Evolutionary conservation across 1,140 invertebrate species (phyloP).

Genomic region (Caenorhabditis brenneri): DNA sequence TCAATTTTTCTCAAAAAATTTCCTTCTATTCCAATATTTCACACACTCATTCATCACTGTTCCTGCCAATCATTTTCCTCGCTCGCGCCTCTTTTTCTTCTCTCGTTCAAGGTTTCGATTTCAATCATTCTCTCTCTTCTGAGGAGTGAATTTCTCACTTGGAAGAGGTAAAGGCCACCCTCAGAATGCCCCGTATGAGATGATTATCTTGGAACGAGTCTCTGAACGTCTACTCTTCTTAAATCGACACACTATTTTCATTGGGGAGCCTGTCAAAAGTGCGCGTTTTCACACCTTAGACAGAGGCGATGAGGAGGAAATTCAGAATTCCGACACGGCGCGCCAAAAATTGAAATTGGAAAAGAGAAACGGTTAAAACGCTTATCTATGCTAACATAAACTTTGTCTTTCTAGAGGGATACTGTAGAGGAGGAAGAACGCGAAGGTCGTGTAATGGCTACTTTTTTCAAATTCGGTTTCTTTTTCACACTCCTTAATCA

Average conservation of each 20-base stretch:
- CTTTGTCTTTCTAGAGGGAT: neutral
- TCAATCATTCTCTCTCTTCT: neutral
- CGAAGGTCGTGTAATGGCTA: neutral
- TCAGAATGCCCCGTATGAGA: constrained; percentile 9
- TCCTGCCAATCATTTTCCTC: constrained; percentile 36
- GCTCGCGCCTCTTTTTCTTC: neutral
- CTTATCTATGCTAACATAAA: constrained; percentile 41
- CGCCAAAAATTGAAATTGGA: neutral
- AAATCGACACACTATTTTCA: neutral
- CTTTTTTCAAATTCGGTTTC: neutral
- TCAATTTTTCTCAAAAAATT: too few relatives aligned
- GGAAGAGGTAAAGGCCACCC: neutral
- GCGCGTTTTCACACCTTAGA: constrained; percentile 28
- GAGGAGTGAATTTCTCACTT: neutral
- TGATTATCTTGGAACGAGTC: constrained; percentile 36
- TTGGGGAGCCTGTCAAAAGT: neutral
- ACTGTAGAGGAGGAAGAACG: constrained; percentile 2
- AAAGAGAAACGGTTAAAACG: neutral
- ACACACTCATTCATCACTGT: neutral
- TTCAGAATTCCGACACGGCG: neutral
- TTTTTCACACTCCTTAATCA: constrained; percentile 3
- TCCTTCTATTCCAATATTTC: neutral
- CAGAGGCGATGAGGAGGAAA: neutral
- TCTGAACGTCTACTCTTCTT: neutral
- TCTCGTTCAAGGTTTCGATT: constrained; percentile 28